Base-by-base conservation (phyloP, 1,140 invertebrate genomes). In the Trinorchestia longiramus region DNA sequence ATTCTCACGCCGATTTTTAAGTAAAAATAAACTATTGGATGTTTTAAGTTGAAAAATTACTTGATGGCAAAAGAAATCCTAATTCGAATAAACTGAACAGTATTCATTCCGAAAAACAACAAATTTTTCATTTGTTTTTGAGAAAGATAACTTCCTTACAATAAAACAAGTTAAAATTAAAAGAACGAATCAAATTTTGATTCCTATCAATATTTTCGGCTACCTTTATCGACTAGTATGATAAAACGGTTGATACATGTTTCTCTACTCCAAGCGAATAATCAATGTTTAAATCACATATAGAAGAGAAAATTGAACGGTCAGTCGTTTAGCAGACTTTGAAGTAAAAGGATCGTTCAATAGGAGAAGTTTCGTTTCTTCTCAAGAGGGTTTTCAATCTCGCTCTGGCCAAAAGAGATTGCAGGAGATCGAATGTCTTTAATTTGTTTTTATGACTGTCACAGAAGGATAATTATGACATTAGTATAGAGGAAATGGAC, bases 341-440 rank as follows among this genome's bases (percentile, higher is more conserved):
- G 28, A 77, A 36, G 62, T 28, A 36, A 36, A 77, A 36, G 62
- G 11, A 77, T 19, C 62, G 62, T 77, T 77, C 62, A 77, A 77
- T 53, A 53, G 47, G 62, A 77, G 62, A 77, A 77, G 62, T 77
- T 77, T 77, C 62, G 62, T 91, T 41, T 91, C 88, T 91, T 41
- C 88, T 42, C 3, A 23, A 42, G 3, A 42, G 88, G 88, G 3
- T 23, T 43, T 91, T 43, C 88, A 91, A 91, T 42, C 88, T 43
- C 11, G 41, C 41, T 91, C 19, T 4, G 88, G 4, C 3, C 28
- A 41, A 0, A 91, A 23, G 88, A 91, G 88, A 91, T 91, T 42
- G 41, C 43, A 23, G 43, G 19, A 91, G 88, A 91, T 91, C 11
- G 88, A 91, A 91, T 43, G 88, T 28, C 62, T 36, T 1, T 36